Evolutionary conservation across 2,113 vertebrate species (phyloP), one percentile per base, ranked within the genome.

Genomic region (Nibea coibor): DNA sequence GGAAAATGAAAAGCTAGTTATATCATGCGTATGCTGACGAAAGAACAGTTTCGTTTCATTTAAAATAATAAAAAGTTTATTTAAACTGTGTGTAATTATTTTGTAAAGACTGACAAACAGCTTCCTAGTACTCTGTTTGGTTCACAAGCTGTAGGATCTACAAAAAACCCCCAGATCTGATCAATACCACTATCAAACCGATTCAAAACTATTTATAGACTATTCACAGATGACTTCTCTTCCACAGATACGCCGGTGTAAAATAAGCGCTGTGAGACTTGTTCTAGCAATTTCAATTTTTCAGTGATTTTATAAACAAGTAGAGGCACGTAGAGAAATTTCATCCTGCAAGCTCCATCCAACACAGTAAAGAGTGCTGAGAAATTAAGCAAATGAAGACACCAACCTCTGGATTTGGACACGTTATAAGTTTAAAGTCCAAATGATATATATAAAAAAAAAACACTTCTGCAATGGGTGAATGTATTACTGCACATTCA

Each of bases 301-400:
- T 16, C 43, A 16, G 22, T 10, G 16, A 14, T 42, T 45, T 69
- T 11, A 20, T 22, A 22, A 51, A 19, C 65, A 78, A 58, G 15
- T 22, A 9, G 6, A 31, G 35, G 53, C 57, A 28, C 7, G 35
- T 39, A 39, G 35, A 10, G 9, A 9, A 17, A 54, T 39, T 20
- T 24, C 14, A 31, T 12, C 39, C 76, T 0, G 0, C 31, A 59
- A 14, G 24, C 62, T 68, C 15, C 79, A 62, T 62, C 64, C 20
- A 45, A 62, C 56, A 68, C 71, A 81, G 43, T n/a, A n/a, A 31
- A 28, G 22, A 28, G 12, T 16, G 22, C 47, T 68, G 14, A 43
- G 16, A 72, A 72, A 28, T 39, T 39, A 39, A 39, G 35, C 4
- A 7, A 65, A 75, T n/a, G 12, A 66, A 43, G 24, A 48, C 26